Evolutionary conservation across 2,888 invertebrate genomes (phyloP), one percentile per base, ranked within the genome.

Genomic region (Lissonota sp.): DNA sequence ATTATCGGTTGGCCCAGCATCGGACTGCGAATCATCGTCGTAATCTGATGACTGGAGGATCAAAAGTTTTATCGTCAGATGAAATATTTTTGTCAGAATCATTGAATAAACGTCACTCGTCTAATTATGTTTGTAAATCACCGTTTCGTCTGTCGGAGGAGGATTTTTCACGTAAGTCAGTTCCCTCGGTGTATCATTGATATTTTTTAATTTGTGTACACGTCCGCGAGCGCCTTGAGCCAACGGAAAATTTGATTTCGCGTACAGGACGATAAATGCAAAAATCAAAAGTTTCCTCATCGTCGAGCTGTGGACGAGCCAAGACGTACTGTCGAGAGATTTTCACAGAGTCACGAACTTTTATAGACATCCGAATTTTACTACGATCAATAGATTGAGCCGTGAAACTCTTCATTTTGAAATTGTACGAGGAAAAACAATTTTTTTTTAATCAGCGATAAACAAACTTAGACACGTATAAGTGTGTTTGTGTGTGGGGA

Each of bases 271-370:
- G 14, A 77, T 8, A 6, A 46, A 16, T 6, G 73, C 16, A 7
- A 64, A 37, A 64, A 77, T 49, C 6, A 69, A 49, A 7, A 80
- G 55, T 14, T 72, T 76, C 53, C 46, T 57, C 80, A 80, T 80
- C 60, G 12, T 55, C n/a, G 67, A 57, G 26, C 62, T 14, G 57
- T 39, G 42, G 44, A 67, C 72, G 62, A 72, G 7, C 40, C 44
- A 6, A 44, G 49, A 63, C 39, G 53, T 26, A 72, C 76, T 80
- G 72, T 62, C 67, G 39, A 39, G 44, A 8, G 7, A 42, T 57
- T 14, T 10, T 49, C 6, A 40, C 5, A 12, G 49, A 55, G 49
- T 12, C 66, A 46, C 40, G 5, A 40, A 46, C 46, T 80, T 67
- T 71, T 76, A 80, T 76, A 76, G 75, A 67, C 60, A 63, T 72